Base-by-base conservation (phyloP, 2,888 invertebrate genomes). In the Spatulosminthurus flaviceps region DNA sequence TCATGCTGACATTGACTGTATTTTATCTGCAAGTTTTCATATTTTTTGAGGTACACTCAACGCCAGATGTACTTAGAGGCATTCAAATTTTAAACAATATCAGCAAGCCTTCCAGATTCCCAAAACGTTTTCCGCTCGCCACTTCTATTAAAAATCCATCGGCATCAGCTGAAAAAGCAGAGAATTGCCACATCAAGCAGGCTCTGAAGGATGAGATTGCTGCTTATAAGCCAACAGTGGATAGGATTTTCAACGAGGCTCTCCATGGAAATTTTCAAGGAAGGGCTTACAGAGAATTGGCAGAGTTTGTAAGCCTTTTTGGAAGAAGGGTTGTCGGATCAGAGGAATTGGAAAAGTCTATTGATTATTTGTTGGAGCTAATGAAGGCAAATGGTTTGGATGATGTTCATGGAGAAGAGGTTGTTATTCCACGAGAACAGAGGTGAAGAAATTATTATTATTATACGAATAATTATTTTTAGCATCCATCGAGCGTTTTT, bases 371-470 rank as follows among this genome's bases (percentile, higher is more conserved):
- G 86, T 78, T 88, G 67, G 81, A 86, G 0, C 83, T 87, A 43
- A 82, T 83, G 72, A 80, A 72, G 21, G 71, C 75, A 9, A 82
- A 81, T 24, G 87, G 87, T 7, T 83, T 88, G 28, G 87, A 87
- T 19, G 88, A 87, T 77, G 89, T 89, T 19, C 88, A 88, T 83
- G 88, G 87, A 0, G 89, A 90, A 85, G 80, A 85, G 13, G 89
- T 87, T 1, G 79, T 79, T 7, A 85, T 86, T 60, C 87, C 86
- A 0, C 84, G 83, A 75, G 87, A 85, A 86, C 82, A 81, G 22
- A 80, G 86, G 86, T 86, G 72, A 71, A 71, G n/a, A n/a, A n/a
- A n/a, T n/a, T n/a, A n/a, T n/a, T n/a, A n/a, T n/a, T n/a, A n/a
- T n/a, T n/a, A n/a, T n/a, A n/a, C n/a, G n/a, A n/a, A n/a, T n/a